Evolutionary conservation across 64 coral and sea anemone genomes (phyloP).

Genomic region (Dendrophyllia cribrosa): DNA sequence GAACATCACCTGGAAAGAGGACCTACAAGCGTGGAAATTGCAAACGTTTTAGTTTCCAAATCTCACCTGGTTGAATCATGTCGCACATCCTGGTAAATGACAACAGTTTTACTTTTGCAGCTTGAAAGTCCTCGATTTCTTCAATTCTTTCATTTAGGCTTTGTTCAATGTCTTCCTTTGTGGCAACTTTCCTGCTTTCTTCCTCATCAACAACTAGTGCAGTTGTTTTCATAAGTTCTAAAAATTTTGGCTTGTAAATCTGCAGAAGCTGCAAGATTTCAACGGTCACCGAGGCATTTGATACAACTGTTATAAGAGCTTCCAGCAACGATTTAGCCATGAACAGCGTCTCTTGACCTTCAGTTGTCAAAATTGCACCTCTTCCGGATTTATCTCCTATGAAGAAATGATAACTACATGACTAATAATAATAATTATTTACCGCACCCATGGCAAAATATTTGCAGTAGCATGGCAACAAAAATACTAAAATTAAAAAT

Average conservation of each 20-base stretch:
- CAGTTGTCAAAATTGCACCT: constrained; percentile 14
- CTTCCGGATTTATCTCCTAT: constrained; percentile 27
- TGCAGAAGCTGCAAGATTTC: neutral
- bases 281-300: neutral
- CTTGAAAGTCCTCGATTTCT: neutral
- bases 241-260: constrained; percentile 7
- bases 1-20: too few relatives aligned
- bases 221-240: constrained; percentile 6
- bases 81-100: constrained; percentile 24
- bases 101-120: neutral
- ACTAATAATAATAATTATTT: too few relatives aligned
- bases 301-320: neutral
- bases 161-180: neutral
- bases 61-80: neutral
- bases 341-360: constrained; percentile 19
- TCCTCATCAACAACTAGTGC: neutral
- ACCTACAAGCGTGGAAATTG: too few relatives aligned
- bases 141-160: neutral
- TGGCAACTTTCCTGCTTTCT: neutral
- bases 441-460: too few relatives aligned
- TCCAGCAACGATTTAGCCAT: constrained; percentile 18
- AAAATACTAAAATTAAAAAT: too few relatives aligned
- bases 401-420: neutral
- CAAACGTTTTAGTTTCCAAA: neutral
- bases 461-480: too few relatives aligned